phyloP scores from a whole-genome alignment of 2,797 vertebrate genomes.

The Decapterus maruadsi region DNA sequence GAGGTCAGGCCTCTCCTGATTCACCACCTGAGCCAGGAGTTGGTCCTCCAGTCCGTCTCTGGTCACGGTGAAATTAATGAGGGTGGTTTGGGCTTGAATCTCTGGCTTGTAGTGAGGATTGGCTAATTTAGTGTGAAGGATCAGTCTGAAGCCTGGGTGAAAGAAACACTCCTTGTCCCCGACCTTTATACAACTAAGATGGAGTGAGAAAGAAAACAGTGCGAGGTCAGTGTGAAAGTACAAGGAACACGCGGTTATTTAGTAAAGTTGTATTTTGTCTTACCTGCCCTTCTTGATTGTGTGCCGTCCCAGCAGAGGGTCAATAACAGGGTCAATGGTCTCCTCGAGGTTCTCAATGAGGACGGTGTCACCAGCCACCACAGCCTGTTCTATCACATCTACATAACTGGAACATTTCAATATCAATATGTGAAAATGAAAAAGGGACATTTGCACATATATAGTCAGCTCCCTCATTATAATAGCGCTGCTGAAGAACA shows the following conservation, averaged over 20 bases:
- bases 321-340: conserved; percentile 85
- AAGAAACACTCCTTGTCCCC: conserved; percentile 86
- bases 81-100: conserved; percentile 86
- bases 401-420: conserved; percentile 74
- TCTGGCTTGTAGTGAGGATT: conserved; percentile 86
- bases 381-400: conserved; percentile 86
- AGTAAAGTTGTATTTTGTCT: neutral
- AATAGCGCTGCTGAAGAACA: neutral
- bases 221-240: neutral
- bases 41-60: conserved; percentile 84
- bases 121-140: conserved; percentile 87
- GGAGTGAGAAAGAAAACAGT: neutral
- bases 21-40: conserved; percentile 85
- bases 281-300: conserved; percentile 89
- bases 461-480: neutral
- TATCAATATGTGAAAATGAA: neutral
- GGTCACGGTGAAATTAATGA: conserved; percentile 85
- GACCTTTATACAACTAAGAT: conserved; percentile 86
- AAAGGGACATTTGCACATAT: neutral
- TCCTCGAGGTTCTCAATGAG: conserved; percentile 89
- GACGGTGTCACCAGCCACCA: conserved; percentile 83
- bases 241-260: neutral
- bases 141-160: conserved; percentile 84
- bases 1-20: conserved; percentile 84
- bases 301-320: conserved; percentile 84